Conservation (phyloP, 1,140 invertebrate species). For the Drosophila teissieri region DNA sequence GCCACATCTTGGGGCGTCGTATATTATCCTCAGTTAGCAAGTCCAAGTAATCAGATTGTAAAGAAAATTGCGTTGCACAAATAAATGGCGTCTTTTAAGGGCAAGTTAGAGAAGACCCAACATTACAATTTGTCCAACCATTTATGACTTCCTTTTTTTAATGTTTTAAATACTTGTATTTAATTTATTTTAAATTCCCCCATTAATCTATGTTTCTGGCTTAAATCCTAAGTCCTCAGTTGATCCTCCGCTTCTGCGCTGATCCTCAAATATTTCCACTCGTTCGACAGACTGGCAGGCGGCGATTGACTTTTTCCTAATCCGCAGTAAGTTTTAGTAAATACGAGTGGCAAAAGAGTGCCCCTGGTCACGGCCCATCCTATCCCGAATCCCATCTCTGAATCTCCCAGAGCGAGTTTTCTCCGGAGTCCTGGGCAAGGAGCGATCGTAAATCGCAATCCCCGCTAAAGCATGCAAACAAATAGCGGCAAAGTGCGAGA, state of each 20-base stretch:
- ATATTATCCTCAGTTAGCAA: conserved; percentile 1
- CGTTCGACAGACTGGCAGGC: conserved; percentile 9
- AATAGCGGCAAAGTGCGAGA: conserved; percentile 69
- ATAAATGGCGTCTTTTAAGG: no score
- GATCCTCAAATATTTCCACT: conserved; percentile 51
- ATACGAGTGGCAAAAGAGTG: conserved; percentile 45
- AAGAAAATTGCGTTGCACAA: no score
- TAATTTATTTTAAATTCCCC: neutral
- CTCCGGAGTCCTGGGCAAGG: conserved; percentile 22
- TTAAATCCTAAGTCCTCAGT: neutral
- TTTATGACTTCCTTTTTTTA: no score
- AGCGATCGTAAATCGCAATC: conserved; percentile 69
- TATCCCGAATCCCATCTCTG: neutral
- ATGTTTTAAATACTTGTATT: no score
- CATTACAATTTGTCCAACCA: no score
- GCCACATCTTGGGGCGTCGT: neutral
- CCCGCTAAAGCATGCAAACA: conserved; percentile 79
- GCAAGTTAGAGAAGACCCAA: no score
- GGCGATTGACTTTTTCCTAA: conserved; percentile 68
- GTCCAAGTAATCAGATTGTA: neutral
- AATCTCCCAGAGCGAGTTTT: conserved; percentile 10
- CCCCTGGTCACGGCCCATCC: conserved; percentile 18
- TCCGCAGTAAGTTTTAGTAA: conserved; percentile 67
- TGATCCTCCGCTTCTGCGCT: conserved; percentile 23
- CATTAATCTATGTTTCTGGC: neutral